phyloP scores from a whole-genome alignment of 1,140 invertebrate species.

The Neodiprion pinetum region DNA sequence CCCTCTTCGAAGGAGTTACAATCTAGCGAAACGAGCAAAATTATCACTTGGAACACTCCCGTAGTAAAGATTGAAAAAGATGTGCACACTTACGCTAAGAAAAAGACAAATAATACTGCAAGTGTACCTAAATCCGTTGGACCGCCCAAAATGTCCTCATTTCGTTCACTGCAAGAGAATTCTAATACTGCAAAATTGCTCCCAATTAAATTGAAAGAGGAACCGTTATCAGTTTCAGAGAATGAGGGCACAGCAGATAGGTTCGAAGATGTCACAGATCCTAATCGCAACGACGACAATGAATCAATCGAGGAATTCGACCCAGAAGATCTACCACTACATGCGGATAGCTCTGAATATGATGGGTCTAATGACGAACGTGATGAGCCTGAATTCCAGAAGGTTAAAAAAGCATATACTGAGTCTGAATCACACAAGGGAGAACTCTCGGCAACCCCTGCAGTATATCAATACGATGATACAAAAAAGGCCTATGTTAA shows the following conservation, averaged over 20 bases:
- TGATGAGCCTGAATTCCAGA: not conserved
- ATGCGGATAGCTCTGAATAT: slow-evolving; percentile 37
- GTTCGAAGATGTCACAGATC: not conserved
- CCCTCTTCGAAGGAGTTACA: not conserved
- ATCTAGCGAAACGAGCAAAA: not conserved
- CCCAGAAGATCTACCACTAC: slow-evolving; percentile 50
- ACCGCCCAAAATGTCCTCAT: not conserved
- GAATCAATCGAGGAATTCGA: slow-evolving; percentile 58
- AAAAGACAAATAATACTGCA: not conserved
- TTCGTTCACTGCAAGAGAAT: not conserved
- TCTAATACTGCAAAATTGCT: not conserved
- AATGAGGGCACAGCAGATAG: not conserved
- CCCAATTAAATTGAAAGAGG: not conserved
- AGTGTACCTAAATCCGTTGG: not conserved
- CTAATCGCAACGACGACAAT: slow-evolving; percentile 40
- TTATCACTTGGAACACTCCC: not conserved
- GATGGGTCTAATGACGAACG: slow-evolving; percentile 32
- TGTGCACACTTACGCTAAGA: not conserved
- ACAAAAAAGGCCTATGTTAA: slow-evolving; percentile 39
- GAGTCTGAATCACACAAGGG: no score
- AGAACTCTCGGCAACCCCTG: slow-evolving; percentile 12
- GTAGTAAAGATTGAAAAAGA: not conserved
- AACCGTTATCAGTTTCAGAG: not conserved
- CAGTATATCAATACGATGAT: slow-evolving; percentile 42
- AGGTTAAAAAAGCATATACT: not conserved